Base-by-base conservation (phyloP, 2,113 vertebrate species). In the Platichthys stellatus region DNA sequence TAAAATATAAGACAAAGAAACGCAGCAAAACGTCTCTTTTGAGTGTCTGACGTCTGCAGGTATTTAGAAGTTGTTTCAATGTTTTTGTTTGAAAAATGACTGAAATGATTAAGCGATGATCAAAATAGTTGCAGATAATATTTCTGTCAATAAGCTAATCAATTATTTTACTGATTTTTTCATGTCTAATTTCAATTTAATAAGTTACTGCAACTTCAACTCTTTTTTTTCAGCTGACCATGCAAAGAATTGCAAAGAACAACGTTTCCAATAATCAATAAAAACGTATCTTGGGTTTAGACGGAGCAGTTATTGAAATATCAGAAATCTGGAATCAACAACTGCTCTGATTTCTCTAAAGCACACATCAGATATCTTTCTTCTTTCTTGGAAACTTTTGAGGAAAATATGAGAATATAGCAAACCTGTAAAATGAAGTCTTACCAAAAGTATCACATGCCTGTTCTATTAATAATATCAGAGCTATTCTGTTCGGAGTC, bases 381-480 rank as follows among this genome's bases (percentile, higher is more conserved):
- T 54, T 20, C 51, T 10, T n/a, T 54, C 8, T 38, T 9, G 20
- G 20, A 54, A 56, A 1, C 9, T 38, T 74, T 66, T 63, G 12
- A 63, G 20, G 40, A 67, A 82, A 76, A 31, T 49, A 18, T 35
- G 28, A 47, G 13, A 2, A 74, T 71, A 78, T 62, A 51, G 61
- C 5, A 4, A 40, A 86, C 63, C 49, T 56, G 54, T 65, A 84
- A 72, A 71, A 57, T 60, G 56, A 86, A 78, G 63, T 59, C 51
- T 75, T 71, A 53, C 43, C 18, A 60, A 70, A 78, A 71, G 58
- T 72, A 82, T 56, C 53, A 83, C 85, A 86, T 74, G 72, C 76
- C 87, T 63, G 61, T 38, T 76, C 69, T 63, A 79, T 80, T 74
- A 76, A 58, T 67, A 83, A 82, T 82, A 86, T 74, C 81, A 87